Conservation (phyloP, 2,888 invertebrate species). For the Alcis repandata region DNA sequence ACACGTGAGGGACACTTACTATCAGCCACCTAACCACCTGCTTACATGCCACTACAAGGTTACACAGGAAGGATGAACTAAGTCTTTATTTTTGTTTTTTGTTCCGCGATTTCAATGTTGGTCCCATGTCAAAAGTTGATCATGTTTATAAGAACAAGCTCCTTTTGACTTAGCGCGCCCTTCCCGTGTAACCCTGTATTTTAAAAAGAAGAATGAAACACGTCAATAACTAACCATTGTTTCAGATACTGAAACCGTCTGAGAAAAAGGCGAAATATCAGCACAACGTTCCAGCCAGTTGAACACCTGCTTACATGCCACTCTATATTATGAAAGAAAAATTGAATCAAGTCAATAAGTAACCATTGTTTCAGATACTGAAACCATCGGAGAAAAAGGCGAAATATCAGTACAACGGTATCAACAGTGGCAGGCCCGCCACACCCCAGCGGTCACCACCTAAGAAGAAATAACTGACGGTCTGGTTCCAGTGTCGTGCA, state of each 20-base stretch:
- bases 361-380: slow-evolving; percentile 90
- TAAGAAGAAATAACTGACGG: slow-evolving; percentile 89
- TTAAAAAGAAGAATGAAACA: slow-evolving; percentile 6
- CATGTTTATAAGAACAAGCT: too few species aligned
- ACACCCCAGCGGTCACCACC: slow-evolving; percentile 93
- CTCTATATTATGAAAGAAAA: slow-evolving; percentile 15
- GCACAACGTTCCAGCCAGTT: slow-evolving; percentile 11
- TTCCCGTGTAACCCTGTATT: neutral
- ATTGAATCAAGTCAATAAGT: slow-evolving; percentile 14
- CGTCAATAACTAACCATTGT: slow-evolving; percentile 22
- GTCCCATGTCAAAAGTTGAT: too few species aligned
- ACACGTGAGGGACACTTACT: neutral
- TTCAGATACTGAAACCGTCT: slow-evolving; percentile 98
- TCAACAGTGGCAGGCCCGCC: slow-evolving; percentile 94
- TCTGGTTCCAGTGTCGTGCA: slow-evolving; percentile 82
- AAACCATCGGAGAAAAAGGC: slow-evolving; percentile 99
- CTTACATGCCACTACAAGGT: neutral
- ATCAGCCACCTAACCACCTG: neutral
- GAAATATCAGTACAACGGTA: slow-evolving; percentile 98
- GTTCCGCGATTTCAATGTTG: neutral
- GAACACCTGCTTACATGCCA: slow-evolving; percentile 20
- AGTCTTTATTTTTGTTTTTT: neutral
- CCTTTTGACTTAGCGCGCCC: too few species aligned
- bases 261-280: slow-evolving; percentile 98
- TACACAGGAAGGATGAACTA: neutral